Evolutionary conservation across 53 echinoderm and acorn worm species (phyloP).

Genomic region (Mesocentrotus franciscanus): DNA sequence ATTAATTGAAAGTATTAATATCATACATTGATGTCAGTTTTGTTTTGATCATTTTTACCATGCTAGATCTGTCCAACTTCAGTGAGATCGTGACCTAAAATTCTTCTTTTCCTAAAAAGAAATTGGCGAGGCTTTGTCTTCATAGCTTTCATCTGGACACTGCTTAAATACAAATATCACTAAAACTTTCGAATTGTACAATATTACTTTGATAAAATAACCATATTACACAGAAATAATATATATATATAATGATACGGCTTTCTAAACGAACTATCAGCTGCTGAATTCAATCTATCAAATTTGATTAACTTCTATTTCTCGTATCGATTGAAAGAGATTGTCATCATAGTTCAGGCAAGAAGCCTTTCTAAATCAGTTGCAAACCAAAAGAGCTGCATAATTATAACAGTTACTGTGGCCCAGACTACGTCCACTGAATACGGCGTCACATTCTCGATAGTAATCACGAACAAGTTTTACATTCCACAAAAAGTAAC

Average conservation of each 20-base stretch:
- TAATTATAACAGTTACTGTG: not conserved
- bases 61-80: not conserved
- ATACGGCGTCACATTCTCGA: slow-evolving; percentile 7
- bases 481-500: not conserved
- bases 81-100: not conserved
- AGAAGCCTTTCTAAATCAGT: slow-evolving; percentile 24
- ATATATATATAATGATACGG: not conserved
- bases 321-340: slow-evolving; percentile 36
- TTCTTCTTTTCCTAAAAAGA: not conserved
- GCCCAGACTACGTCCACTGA: slow-evolving; percentile 7
- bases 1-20: not conserved
- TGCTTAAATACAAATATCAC: not conserved
- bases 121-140: not conserved
- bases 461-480: not conserved
- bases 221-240: not conserved
- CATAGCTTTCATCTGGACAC: not conserved
- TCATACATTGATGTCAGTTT: not conserved
- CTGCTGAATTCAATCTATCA: slow-evolving; percentile 33
- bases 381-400: slow-evolving; percentile 44
- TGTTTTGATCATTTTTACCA: not conserved
- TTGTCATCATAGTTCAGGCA: not conserved
- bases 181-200: not conserved
- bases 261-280: slow-evolving; percentile 36
- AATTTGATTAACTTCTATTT: not conserved
- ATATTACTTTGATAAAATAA: not conserved